Evolutionary conservation across 2,797 vertebrate genomes (phyloP).

Genomic region (Thaleichthys pacificus): DNA sequence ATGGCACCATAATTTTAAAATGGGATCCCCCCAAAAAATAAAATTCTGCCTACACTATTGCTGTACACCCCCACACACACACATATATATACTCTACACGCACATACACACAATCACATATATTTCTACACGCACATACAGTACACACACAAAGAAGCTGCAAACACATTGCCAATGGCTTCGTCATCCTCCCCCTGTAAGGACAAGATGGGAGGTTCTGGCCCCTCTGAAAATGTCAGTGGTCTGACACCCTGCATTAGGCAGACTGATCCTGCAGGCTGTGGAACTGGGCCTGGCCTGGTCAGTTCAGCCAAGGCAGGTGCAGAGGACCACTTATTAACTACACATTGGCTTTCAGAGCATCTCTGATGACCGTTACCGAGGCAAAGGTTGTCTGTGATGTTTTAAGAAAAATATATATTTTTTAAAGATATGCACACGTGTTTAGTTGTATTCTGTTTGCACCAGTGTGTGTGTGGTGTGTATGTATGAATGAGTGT

Average conservation of each 20-base stretch:
- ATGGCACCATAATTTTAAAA: too few relatives aligned
- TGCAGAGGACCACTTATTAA: neutral
- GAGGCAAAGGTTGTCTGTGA: neutral
- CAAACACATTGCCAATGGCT: slow-evolving; percentile 49
- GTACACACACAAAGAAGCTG: neutral
- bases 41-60: too few relatives aligned
- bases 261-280: slow-evolving; percentile 27
- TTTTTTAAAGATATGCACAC: neutral
- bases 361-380: neutral
- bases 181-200: slow-evolving; percentile 35
- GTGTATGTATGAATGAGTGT: neutral
- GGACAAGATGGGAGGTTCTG: slow-evolving; percentile 27
- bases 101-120: neutral
- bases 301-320: slow-evolving; percentile 38
- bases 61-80: neutral
- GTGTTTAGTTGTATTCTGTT: neutral
- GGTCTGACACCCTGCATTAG: slow-evolving; percentile 52
- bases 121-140: too few relatives aligned
- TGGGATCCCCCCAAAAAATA: too few relatives aligned
- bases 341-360: too few relatives aligned
- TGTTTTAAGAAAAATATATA: neutral
- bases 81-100: neutral
- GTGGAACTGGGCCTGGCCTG: too few relatives aligned
- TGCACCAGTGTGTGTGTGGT: neutral
- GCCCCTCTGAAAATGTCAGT: slow-evolving; percentile 42